Conservation (phyloP, 2,888 invertebrate genomes). For the Anorthoa munda region DNA sequence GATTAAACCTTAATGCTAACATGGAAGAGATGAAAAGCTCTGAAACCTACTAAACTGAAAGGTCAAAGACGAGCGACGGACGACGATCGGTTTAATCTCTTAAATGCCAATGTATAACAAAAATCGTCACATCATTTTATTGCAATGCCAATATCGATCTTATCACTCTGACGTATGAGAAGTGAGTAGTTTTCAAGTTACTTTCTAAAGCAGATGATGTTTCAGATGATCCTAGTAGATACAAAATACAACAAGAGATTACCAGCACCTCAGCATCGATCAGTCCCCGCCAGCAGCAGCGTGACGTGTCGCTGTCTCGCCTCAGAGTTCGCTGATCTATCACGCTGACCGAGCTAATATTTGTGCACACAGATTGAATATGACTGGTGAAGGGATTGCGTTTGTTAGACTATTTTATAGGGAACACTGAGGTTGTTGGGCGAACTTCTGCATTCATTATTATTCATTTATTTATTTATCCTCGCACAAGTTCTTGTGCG, state of each 20-base stretch:
- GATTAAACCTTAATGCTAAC: constrained; percentile 7
- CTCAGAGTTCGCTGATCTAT: constrained; percentile 21
- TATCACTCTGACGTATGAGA: not conserved
- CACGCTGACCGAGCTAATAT: constrained; percentile 41
- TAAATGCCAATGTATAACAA: not conserved
- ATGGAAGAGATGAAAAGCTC: not conserved
- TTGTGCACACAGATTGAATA: constrained; percentile 27
- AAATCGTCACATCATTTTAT: not conserved
- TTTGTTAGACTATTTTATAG: not conserved
- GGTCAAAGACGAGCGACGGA: not conserved
- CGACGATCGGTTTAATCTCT: too few species aligned
- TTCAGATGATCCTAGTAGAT: not conserved
- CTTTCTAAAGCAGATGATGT: not conserved
- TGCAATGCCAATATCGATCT: not conserved
- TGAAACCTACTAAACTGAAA: not conserved
- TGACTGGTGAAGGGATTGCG: constrained; percentile 16
- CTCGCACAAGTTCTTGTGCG: too few species aligned
- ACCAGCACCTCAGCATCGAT: constrained; percentile 27
- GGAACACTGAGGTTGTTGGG: not conserved
- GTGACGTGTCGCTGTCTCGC: constrained; percentile 17
- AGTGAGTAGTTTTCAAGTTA: not conserved
- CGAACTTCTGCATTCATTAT: too few species aligned
- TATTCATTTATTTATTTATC: too few species aligned
- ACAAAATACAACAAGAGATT: not conserved
- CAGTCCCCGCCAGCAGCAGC: constrained; percentile 17